These are phyloP conservation scores for Panorpa germanica DNA, from an alignment of 2,888 invertebrate genomes.

Conservation along the genomic window DNA sequence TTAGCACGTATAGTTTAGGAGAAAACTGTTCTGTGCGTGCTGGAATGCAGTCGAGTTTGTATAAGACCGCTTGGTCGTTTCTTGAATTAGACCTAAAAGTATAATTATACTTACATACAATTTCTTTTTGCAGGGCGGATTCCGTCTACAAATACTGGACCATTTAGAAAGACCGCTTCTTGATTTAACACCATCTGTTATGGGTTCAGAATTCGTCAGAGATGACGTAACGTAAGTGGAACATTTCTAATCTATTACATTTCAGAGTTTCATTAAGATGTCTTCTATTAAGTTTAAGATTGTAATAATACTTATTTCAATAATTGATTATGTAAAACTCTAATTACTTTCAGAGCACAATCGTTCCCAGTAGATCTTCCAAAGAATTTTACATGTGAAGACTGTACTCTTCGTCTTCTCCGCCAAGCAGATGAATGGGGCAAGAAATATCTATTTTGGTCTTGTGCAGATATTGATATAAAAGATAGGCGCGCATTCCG, in stretches of 20 bases:
- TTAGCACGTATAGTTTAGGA: no score
- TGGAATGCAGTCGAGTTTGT: no score
- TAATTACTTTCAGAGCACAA: conserved; percentile 47
- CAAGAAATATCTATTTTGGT: conserved; percentile 75
- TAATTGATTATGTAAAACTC: neutral
- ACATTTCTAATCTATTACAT: conserved; percentile 1
- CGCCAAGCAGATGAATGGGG: conserved; percentile 88
- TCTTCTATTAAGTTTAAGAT: conserved; percentile 1
- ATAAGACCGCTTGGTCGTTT: no score
- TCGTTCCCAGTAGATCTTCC: conserved; percentile 66
- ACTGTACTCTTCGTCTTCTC: conserved; percentile 77
- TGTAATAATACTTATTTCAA: conserved; percentile 1
- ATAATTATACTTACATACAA: no score
- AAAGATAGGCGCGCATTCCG: conserved; percentile 50
- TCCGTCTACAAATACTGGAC: conserved; percentile 73
- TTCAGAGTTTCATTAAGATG: neutral
- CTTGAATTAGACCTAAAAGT: no score
- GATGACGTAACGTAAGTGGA: conserved; percentile 71
- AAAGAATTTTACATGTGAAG: conserved; percentile 59
- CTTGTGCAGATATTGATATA: conserved; percentile 88
- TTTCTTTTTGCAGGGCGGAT: conserved; percentile 61
- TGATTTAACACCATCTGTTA: conserved; percentile 66
- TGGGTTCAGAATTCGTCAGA: conserved; percentile 60
- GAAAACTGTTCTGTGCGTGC: no score
- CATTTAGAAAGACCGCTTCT: conserved; percentile 64